phyloP scores from a whole-genome alignment of 1,140 invertebrate species.

The Cyphomyrmex costatus region DNA sequence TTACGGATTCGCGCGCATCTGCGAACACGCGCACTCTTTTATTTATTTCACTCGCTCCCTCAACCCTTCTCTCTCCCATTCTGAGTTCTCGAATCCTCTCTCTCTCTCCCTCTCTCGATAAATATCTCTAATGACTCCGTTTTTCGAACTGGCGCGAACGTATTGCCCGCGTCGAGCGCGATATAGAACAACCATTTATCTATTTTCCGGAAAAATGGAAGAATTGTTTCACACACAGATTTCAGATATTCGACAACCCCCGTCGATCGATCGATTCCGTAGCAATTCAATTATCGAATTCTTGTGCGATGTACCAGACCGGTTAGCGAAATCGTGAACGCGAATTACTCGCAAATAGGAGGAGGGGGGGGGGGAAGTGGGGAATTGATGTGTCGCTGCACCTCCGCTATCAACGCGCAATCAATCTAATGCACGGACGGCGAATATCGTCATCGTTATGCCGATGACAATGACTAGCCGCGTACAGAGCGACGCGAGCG shows the following conservation, averaged over 20 bases:
- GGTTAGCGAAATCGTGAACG: conserved; percentile 37
- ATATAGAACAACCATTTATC: not conserved
- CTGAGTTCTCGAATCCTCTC: not conserved
- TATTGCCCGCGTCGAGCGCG: not conserved
- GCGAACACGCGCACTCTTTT: conserved; percentile 24
- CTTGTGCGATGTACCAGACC: not conserved
- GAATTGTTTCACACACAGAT: not conserved
- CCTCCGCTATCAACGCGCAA: conserved; percentile 45
- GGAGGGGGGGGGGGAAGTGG: not conserved
- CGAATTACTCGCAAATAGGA: conserved; percentile 60
- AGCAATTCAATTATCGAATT: conserved; percentile 21
- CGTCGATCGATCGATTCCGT: not conserved
- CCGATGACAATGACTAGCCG: conserved; percentile 47
- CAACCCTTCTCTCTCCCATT: too few relatives aligned
- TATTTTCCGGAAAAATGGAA: not conserved
- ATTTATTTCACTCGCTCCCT: conserved; percentile 7
- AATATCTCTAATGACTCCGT: conserved; percentile 47
- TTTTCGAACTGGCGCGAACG: conserved; percentile 6
- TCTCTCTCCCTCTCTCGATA: not conserved
- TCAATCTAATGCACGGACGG: conserved; percentile 66
- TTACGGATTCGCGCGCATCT: conserved; percentile 55
- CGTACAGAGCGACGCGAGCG: not conserved
- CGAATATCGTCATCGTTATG: conserved; percentile 58
- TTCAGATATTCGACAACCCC: not conserved
- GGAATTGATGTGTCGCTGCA: conserved; percentile 45